phyloP scores from a whole-genome alignment of 1,140 invertebrate genomes.

The Drosophila ficusphila region DNA sequence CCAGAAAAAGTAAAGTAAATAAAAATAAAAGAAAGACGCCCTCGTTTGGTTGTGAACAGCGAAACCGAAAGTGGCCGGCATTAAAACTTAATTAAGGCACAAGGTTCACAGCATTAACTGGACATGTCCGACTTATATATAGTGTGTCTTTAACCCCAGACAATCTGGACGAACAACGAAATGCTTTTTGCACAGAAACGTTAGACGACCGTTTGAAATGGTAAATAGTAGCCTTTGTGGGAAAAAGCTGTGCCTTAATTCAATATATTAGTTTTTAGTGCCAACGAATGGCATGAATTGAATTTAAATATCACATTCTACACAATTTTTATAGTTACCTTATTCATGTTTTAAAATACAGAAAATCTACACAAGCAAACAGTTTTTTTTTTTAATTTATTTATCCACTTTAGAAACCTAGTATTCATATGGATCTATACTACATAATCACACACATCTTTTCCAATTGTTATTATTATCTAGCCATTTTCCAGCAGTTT shows the following conservation, averaged over 20 bases:
- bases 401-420: no score
- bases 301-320: no score
- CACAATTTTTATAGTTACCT: no score
- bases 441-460: no score
- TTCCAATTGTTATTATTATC: neutral
- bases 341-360: no score
- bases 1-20: constrained; percentile 8
- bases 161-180: neutral
- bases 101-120: constrained; percentile 54
- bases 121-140: neutral
- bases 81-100: constrained; percentile 57
- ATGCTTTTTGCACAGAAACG: no score
- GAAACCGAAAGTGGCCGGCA: constrained; percentile 52
- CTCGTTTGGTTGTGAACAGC: constrained; percentile 10
- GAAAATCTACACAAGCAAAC: no score
- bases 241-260: no score
- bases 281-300: no score
- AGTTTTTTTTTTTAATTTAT: no score
- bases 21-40: constrained; percentile 21
- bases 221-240: neutral
- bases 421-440: no score
- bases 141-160: neutral
- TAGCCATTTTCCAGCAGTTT: neutral
- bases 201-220: neutral
- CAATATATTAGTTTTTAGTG: no score